A percentile compares a stretch with the other conserved stretches of the same genome.
phyloP scores from a whole-genome alignment of 2,113 vertebrate species.

The Clarias macrocephalus region DNA sequence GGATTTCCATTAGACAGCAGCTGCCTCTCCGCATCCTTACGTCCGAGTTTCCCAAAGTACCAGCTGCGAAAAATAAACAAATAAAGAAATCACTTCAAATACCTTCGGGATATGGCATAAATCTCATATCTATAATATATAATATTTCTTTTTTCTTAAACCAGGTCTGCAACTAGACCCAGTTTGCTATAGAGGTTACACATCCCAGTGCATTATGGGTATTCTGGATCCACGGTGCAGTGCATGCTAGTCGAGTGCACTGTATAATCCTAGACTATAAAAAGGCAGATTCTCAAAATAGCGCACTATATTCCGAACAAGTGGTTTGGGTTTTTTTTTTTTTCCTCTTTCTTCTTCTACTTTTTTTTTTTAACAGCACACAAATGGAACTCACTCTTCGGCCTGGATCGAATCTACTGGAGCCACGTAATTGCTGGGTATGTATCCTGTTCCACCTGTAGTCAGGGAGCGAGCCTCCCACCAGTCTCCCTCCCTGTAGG shows the following conservation, averaged over 20 bases:
- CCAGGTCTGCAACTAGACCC: background rate
- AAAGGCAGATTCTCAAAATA: background rate
- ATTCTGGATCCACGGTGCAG: background rate
- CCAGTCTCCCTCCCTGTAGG: slow-evolving; percentile 94
- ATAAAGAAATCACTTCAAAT: slow-evolving; percentile 12
- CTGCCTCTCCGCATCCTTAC: slow-evolving; percentile 97
- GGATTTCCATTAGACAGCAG: slow-evolving; percentile 95
- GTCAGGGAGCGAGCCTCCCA: slow-evolving; percentile 97
- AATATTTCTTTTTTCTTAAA: slow-evolving; percentile 11
- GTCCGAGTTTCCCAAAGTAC: slow-evolving; percentile 98
- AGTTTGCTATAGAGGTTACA: background rate
- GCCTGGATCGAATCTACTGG: slow-evolving; percentile 98
- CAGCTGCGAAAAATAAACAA: slow-evolving; percentile 73
- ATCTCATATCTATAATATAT: background rate
- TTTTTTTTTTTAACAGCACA: background rate
- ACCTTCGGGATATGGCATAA: background rate
- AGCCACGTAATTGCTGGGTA: slow-evolving; percentile 99
- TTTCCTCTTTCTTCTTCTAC: too few relatives aligned
- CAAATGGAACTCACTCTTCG: slow-evolving; percentile 87
- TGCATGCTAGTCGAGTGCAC: background rate
- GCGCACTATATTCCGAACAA: background rate
- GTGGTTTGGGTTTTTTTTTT: background rate
- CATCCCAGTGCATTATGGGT: background rate
- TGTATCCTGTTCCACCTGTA: slow-evolving; percentile 96
- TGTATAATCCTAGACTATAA: background rate